A percentile compares a stretch with the other conserved stretches of the same genome.
Conservation (phyloP, 2,797 vertebrate species). For the Lutjanus argentimaculatus region DNA sequence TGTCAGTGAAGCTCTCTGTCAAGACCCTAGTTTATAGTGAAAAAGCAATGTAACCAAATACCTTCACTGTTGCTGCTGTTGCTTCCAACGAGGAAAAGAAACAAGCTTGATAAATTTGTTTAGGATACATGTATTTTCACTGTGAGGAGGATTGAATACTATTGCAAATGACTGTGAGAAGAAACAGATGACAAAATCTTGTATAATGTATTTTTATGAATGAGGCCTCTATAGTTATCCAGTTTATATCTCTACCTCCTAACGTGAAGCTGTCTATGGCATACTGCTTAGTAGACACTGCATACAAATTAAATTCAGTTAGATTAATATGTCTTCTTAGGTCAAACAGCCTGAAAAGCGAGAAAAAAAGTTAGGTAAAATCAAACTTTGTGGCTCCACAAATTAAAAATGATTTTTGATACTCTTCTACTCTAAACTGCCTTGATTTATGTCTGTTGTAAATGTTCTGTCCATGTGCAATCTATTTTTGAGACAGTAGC, state of each 20-base stretch:
- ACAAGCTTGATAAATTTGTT: neutral
- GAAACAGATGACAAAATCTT: neutral
- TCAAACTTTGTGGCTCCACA: neutral
- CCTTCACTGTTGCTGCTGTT: neutral
- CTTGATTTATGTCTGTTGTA: constrained; percentile 32
- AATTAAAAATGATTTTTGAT: constrained; percentile 18
- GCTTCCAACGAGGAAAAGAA: neutral
- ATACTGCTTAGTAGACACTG: neutral
- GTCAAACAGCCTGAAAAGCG: neutral
- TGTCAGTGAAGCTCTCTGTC: neutral
- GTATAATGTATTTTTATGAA: neutral
- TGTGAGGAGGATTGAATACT: neutral
- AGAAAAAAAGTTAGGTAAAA: neutral
- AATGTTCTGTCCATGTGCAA: constrained; percentile 31
- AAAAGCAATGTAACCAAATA: neutral
- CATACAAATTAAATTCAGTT: neutral
- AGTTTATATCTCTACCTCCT: neutral
- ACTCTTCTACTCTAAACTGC: neutral
- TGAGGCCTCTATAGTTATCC: neutral
- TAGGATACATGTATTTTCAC: neutral
- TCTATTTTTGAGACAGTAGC: constrained; percentile 41
- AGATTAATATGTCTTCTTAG: neutral
- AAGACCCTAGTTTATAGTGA: neutral
- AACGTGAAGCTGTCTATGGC: neutral
- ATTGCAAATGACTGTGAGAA: neutral